A percentile compares a stretch with the other conserved stretches of the same genome.
These are phyloP conservation scores for Pycnonotus jocosus DNA, from an alignment of 2,113 vertebrate species.

Conservation along the genomic window DNA sequence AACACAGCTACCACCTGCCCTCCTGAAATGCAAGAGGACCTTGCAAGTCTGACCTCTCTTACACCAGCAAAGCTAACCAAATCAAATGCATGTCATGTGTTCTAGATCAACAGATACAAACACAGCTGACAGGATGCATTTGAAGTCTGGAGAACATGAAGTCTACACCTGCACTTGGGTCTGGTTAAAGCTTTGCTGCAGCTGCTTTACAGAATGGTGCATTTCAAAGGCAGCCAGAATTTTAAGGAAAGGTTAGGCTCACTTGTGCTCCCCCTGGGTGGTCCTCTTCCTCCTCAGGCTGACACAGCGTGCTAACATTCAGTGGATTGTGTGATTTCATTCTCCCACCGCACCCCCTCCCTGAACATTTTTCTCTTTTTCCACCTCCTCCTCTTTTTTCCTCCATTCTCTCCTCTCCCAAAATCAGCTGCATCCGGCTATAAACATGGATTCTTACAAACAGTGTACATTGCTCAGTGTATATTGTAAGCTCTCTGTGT, in stretches of 20 bases:
- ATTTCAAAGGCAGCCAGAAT: constrained; percentile 7
- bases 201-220: neutral
- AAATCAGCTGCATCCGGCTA: constrained; percentile 29
- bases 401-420: neutral
- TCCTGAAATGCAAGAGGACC: neutral
- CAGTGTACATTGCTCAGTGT: neutral
- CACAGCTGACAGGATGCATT: neutral
- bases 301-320: neutral
- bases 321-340: neutral
- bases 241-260: neutral
- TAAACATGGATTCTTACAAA: neutral
- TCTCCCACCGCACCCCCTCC: neutral
- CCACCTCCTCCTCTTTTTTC: neutral
- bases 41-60: neutral
- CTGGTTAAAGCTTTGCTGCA: neutral
- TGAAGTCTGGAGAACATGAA: neutral
- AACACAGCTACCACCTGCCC: neutral
- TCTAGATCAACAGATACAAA: neutral
- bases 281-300: constrained; percentile 4
- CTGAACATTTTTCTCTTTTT: neutral
- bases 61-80: neutral
- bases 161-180: neutral
- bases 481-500: neutral
- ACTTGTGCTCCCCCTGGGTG: constrained; percentile 22
- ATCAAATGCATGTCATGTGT: neutral